Evolutionary conservation across 1,140 invertebrate genomes (phyloP).

Genomic region (Wasmannia auropunctata): DNA sequence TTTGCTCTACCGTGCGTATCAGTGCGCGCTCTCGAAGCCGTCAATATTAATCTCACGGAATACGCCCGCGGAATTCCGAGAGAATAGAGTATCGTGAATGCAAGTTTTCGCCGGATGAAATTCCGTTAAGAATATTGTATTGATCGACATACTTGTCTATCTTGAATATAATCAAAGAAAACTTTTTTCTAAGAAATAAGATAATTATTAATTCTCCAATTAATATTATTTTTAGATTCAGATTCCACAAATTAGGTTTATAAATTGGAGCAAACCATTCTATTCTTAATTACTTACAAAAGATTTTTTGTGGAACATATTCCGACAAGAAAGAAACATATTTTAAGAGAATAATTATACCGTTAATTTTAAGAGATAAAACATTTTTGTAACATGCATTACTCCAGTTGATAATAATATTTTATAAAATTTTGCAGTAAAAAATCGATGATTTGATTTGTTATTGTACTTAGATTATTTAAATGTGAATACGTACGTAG

Average conservation of each 20-base stretch:
- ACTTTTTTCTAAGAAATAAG: background rate
- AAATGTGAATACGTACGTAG: too few species aligned
- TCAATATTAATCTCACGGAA: constrained; percentile 77
- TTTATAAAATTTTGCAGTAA: background rate
- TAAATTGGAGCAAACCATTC: background rate
- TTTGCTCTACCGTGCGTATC: constrained; percentile 73
- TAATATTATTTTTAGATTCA: too few species aligned
- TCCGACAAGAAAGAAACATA: background rate
- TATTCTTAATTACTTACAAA: background rate
- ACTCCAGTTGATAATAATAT: background rate
- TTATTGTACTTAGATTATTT: background rate
- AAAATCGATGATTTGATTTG: background rate
- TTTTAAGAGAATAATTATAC: too few species aligned
- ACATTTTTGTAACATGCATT: background rate
- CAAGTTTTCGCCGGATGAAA: constrained; percentile 63
- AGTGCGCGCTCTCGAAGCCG: constrained; percentile 65
- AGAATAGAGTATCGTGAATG: constrained; percentile 51
- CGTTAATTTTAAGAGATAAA: background rate
- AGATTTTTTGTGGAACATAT: background rate
- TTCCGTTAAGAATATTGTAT: constrained; percentile 72
- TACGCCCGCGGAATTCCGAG: constrained; percentile 67
- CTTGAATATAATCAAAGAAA: background rate
- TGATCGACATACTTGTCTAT: constrained; percentile 18
- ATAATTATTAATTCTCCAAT: background rate
- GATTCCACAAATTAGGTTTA: background rate